Evolutionary conservation across 2,888 invertebrate species (phyloP).

Genomic region (Calameuta pallipes): DNA sequence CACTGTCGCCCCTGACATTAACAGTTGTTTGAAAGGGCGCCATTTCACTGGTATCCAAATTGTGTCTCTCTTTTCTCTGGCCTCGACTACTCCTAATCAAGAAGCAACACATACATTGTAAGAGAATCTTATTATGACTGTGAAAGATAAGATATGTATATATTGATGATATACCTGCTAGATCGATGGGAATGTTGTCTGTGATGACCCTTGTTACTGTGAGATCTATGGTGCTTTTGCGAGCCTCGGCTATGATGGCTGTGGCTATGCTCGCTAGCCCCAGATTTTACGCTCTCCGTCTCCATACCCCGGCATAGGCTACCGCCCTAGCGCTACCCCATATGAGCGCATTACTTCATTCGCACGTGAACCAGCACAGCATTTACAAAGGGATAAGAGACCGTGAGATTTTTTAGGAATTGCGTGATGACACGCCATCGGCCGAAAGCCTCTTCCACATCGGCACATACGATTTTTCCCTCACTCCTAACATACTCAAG

Average conservation of each 20-base stretch:
- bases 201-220: constrained; percentile 68
- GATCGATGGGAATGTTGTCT: constrained; percentile 76
- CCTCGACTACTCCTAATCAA: constrained; percentile 73
- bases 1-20: constrained; percentile 73
- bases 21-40: constrained; percentile 90
- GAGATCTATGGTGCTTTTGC: constrained; percentile 57
- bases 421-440: constrained; percentile 20
- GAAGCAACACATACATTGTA: constrained; percentile 35
- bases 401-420: not conserved
- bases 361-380: constrained; percentile 25
- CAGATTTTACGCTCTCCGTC: constrained; percentile 92
- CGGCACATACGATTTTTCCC: constrained; percentile 17
- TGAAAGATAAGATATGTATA: not conserved
- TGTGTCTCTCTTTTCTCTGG: constrained; percentile 72
- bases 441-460: constrained; percentile 18
- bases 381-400: constrained; percentile 16
- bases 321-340: constrained; percentile 68
- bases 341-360: constrained; percentile 54
- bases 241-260: constrained; percentile 64
- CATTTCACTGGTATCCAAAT: constrained; percentile 73
- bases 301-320: constrained; percentile 76
- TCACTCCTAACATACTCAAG: constrained; percentile 14
- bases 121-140: constrained; percentile 6
- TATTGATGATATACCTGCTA: constrained; percentile 69
- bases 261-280: constrained; percentile 83